Conservation (phyloP, 1,140 invertebrate species). For the Sminthurinus signatus region DNA sequence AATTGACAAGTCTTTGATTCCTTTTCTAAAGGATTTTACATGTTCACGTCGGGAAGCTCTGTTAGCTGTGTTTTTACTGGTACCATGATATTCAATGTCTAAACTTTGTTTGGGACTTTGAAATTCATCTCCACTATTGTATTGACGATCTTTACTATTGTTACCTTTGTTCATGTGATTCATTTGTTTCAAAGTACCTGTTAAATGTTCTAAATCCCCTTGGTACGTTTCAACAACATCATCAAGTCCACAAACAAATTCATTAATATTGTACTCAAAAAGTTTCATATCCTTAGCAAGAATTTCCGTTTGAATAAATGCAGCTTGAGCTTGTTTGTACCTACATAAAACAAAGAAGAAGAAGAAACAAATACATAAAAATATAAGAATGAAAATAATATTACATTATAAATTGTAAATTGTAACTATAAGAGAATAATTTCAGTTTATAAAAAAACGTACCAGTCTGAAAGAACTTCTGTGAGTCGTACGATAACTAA, state of each 20-base stretch:
- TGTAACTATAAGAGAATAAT: too few species aligned
- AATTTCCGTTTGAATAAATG: slow-evolving; percentile 65
- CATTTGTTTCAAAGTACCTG: slow-evolving; percentile 26
- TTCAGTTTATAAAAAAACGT: too few species aligned
- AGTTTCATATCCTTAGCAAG: slow-evolving; percentile 62
- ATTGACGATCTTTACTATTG: not conserved
- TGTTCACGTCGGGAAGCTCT: slow-evolving; percentile 28
- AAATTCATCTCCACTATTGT: not conserved
- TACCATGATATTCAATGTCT: slow-evolving; percentile 2
- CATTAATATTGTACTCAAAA: slow-evolving; percentile 47
- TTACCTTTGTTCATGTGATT: slow-evolving; percentile 14
- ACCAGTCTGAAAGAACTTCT: slow-evolving; percentile 68
- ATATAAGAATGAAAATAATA: too few species aligned
- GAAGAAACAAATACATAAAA: too few species aligned
- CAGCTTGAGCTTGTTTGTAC: slow-evolving; percentile 73
- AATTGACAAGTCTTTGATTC: slow-evolving; percentile 48
- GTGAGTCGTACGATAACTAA: slow-evolving; percentile 60
- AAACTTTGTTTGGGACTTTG: not conserved
- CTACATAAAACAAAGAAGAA: too few species aligned
- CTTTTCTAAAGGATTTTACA: slow-evolving; percentile 42
- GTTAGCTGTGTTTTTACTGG: slow-evolving; percentile 7
- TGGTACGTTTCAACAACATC: slow-evolving; percentile 32
- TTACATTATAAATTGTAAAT: too few species aligned
- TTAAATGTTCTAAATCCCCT: slow-evolving; percentile 25
- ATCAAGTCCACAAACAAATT: slow-evolving; percentile 35